These are phyloP conservation scores for Cryptus armator DNA, from an alignment of 2,888 invertebrate species.

Conservation along the genomic window DNA sequence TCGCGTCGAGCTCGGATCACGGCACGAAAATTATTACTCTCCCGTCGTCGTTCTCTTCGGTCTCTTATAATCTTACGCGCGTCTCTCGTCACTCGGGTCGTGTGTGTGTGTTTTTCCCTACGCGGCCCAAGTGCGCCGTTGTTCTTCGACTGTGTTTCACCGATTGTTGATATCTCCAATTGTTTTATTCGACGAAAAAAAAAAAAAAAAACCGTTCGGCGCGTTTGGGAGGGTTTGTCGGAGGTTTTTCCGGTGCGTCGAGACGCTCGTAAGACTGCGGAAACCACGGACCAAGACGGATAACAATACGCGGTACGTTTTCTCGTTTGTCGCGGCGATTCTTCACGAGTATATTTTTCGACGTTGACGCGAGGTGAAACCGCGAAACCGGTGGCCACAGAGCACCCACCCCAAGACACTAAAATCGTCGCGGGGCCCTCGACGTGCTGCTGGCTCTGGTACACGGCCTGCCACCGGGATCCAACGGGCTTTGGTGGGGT, in stretches of 20 bases:
- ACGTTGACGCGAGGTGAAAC: conserved; percentile 75
- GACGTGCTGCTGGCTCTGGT: conserved; percentile 78
- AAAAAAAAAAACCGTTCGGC: background rate
- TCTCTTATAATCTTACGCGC: conserved; percentile 85
- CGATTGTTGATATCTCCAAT: background rate
- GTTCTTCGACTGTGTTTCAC: background rate
- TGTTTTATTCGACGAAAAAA: background rate
- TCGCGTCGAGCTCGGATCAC: conserved; percentile 63
- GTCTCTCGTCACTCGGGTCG: conserved; percentile 84
- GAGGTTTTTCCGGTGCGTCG: background rate
- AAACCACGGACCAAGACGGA: background rate
- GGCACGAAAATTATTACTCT: conserved; percentile 79
- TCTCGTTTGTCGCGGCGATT: background rate
- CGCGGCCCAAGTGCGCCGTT: background rate
- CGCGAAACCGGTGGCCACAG: conserved; percentile 82
- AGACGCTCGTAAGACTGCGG: background rate
- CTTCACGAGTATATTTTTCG: conserved; percentile 72
- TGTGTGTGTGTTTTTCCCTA: conserved; percentile 71
- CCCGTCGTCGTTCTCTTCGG: conserved; percentile 78
- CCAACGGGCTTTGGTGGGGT: conserved; percentile 83
- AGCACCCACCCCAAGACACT: conserved; percentile 85
- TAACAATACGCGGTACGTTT: background rate
- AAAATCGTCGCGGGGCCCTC: conserved; percentile 85
- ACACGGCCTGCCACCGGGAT: conserved; percentile 81
- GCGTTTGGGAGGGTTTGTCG: no score